Evolutionary conservation across 2,113 vertebrate genomes (phyloP).

Genomic region (Tauraco erythrolophus): DNA sequence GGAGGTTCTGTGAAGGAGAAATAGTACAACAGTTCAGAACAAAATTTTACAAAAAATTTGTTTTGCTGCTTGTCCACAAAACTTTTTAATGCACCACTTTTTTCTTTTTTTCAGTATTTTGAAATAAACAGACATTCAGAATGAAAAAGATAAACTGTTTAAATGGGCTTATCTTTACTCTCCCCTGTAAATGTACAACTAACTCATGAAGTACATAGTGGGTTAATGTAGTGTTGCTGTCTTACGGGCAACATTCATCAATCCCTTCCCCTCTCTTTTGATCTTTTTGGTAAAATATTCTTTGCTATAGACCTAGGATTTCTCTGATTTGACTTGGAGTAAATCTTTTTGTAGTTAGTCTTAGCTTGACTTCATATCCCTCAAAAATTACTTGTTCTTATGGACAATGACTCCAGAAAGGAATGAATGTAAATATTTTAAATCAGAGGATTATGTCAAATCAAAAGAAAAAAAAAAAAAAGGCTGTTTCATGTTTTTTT

Average conservation of each 20-base stretch:
- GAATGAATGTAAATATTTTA: not conserved
- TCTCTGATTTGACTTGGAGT: not conserved
- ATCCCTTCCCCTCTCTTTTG: not conserved
- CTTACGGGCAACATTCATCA: not conserved
- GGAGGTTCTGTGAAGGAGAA: not conserved
- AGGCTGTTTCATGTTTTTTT: not conserved
- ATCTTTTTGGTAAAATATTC: not conserved
- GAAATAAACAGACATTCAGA: not conserved
- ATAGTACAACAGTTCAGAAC: not conserved
- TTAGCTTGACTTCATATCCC: not conserved
- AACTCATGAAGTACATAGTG: not conserved
- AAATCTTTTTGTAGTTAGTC: slow-evolving; percentile 24
- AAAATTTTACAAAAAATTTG: not conserved
- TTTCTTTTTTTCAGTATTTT: not conserved
- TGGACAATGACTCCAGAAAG: not conserved
- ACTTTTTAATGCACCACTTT: not conserved
- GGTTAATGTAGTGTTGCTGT: not conserved
- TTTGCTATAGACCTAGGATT: not conserved
- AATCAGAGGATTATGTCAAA: not conserved
- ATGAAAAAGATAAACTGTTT: not conserved
- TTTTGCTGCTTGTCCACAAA: not conserved
- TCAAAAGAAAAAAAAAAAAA: not conserved
- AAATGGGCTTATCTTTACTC: not conserved
- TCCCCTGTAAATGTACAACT: not conserved
- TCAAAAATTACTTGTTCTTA: not conserved